Conservation (phyloP, 2,113 vertebrate species). For the Zeus faber region DNA sequence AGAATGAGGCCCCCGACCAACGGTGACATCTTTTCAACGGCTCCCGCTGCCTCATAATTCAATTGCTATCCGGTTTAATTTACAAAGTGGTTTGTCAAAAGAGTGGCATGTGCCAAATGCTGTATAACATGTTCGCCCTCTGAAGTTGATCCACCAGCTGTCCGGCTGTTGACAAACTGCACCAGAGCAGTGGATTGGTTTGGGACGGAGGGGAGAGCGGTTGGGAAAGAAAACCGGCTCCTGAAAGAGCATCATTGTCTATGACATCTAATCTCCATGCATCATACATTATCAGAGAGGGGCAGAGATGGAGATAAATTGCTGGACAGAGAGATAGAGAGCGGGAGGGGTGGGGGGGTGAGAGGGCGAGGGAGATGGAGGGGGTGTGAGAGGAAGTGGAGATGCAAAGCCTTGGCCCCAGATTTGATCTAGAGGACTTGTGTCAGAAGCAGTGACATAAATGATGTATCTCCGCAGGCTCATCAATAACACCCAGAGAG, state of each 20-base stretch:
- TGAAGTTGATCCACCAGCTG: constrained; percentile 39
- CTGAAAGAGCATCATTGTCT: constrained; percentile 20
- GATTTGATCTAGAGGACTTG: constrained; percentile 58
- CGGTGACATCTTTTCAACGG: not conserved
- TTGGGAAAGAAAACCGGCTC: not conserved
- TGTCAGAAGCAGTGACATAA: constrained; percentile 67
- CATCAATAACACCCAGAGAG: constrained; percentile 75
- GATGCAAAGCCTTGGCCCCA: constrained; percentile 25
- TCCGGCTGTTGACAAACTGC: constrained; percentile 18
- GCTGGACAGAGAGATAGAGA: not conserved
- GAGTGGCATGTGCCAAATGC: constrained; percentile 13
- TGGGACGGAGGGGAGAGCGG: not conserved
- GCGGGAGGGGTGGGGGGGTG: constrained; percentile 10
- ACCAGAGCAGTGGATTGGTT: constrained; percentile 10
- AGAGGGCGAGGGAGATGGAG: constrained; percentile 6
- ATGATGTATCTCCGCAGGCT: constrained; percentile 68
- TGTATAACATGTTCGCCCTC: constrained; percentile 20
- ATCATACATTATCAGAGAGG: constrained; percentile 19
- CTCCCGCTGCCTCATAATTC: constrained; percentile 2
- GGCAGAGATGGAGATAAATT: constrained; percentile 3
- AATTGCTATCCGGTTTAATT: constrained; percentile 25
- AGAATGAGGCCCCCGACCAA: not conserved
- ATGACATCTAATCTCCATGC: constrained; percentile 12
- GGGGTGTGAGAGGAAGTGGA: constrained; percentile 21
- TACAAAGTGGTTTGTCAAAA: constrained; percentile 18